Conservation (phyloP, 1,140 invertebrate genomes). For the Drosophila persimilis region DNA sequence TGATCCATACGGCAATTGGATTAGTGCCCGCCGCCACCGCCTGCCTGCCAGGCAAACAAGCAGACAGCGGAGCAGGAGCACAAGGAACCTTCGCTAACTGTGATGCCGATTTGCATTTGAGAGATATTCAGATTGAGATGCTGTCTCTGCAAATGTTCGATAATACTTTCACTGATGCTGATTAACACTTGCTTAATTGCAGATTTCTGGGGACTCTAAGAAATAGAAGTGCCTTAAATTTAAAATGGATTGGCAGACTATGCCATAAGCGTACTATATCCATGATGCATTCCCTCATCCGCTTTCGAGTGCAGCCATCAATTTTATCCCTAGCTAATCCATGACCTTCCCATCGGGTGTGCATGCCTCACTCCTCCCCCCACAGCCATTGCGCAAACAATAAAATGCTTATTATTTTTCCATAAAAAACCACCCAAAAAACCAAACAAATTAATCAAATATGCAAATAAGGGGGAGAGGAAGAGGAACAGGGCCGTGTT, state of each 20-base stretch:
- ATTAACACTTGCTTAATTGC: too few species aligned
- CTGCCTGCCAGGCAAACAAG: conserved; percentile 43
- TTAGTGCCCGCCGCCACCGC: conserved; percentile 50
- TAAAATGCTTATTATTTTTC: conserved; percentile 76
- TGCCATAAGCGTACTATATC: too few species aligned
- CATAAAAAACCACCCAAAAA: conserved; percentile 78
- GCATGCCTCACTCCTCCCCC: conserved; percentile 11
- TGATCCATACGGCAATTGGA: conserved; percentile 74
- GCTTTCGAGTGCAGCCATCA: conserved; percentile 6
- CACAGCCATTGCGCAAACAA: conserved; percentile 14
- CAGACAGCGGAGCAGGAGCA: conserved; percentile 1
- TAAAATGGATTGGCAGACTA: too few species aligned
- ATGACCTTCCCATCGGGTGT: conserved; percentile 7
- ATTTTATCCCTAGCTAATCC: not conserved
- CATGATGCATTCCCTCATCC: not conserved
- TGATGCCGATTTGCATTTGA: conserved; percentile 52
- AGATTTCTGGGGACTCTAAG: too few species aligned
- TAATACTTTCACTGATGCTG: not conserved
- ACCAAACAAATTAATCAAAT: conserved; percentile 77
- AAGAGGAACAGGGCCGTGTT: conserved; percentile 8
- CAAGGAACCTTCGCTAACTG: conserved; percentile 6
- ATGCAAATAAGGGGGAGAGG: conserved; percentile 62
- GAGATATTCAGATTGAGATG: conserved; percentile 30
- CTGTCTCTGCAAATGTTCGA: conserved; percentile 8
- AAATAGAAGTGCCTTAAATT: too few species aligned